These are phyloP conservation scores for Ophiodon elongatus DNA, from an alignment of 2,113 vertebrate genomes.

Conservation along the genomic window DNA sequence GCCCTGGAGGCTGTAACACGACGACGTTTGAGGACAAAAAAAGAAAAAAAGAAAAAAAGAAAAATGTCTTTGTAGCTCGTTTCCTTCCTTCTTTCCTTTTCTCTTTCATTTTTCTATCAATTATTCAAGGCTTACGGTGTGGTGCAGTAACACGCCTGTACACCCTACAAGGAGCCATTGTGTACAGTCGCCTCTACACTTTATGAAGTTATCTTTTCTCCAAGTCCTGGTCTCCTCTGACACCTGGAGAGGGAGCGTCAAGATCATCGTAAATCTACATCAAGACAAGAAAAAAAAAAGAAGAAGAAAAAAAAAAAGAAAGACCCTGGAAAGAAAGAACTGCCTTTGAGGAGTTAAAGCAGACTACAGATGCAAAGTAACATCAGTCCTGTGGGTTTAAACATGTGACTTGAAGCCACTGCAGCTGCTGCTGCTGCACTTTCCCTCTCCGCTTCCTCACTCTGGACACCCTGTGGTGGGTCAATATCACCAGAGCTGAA, in stretches of 20 bases:
- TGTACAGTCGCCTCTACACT: constrained; percentile 51
- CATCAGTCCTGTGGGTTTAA: constrained; percentile 25
- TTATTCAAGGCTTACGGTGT: constrained; percentile 61
- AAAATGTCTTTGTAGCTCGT: constrained; percentile 36
- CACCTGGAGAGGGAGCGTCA: constrained; percentile 25
- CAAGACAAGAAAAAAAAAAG: background rate
- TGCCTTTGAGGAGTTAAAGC: constrained; percentile 15
- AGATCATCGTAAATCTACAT: constrained; percentile 36
- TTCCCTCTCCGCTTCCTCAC: constrained; percentile 28
- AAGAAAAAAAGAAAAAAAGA: constrained; percentile 8
- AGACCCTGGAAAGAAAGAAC: constrained; percentile 1
- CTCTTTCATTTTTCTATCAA: constrained; percentile 40
- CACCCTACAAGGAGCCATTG: constrained; percentile 25
- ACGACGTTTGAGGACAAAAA: constrained; percentile 22
- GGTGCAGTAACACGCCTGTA: constrained; percentile 47
- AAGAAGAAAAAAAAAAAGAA: no score
- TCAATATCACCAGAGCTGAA: constrained; percentile 52
- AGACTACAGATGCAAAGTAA: constrained; percentile 7
- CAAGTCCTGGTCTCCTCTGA: constrained; percentile 25
- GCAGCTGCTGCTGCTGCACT: constrained; percentile 39
- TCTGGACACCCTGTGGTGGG: constrained; percentile 54
- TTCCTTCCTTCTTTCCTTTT: constrained; percentile 8
- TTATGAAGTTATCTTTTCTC: constrained; percentile 64
- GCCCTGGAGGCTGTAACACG: constrained; percentile 67
- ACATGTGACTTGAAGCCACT: constrained; percentile 13